Base-by-base conservation (phyloP, 2,888 invertebrate species). In the Andrena bucephala region DNA sequence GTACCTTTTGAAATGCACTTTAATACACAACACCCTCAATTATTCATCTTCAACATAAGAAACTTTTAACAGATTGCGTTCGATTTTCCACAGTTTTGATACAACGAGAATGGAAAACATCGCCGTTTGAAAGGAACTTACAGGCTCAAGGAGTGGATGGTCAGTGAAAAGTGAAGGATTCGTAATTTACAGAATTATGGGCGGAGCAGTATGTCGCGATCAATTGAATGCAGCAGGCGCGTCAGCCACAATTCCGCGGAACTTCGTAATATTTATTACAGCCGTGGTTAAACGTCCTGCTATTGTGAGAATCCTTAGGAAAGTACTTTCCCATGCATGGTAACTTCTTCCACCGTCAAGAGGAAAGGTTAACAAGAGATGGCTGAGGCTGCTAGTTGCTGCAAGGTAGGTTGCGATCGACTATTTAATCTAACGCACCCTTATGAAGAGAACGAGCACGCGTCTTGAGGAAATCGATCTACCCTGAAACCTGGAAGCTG, bases 311-410 rank as follows among this genome's bases (percentile, higher is more conserved):
- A 87, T 87, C 76, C 54, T 68, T 73, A 85, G 85, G 86, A 89
- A 90, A 89, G 87, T 75, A 79, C 85, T 90, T 91, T 91, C 91
- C 86, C 90, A 91, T 85, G 87, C 83, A 70, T 54, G 70, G 60
- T 69, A 69, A 74, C 67, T 59, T 75, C 60, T 73, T 79, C 69
- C 62, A 74, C 65, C 52, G 54, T 57, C 36, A 52, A 52, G 52
- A 75, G 76, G 65, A 87, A 89, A 89, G 81, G 85, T 89, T 84
- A 87, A 83, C 42, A 54, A 60, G 75, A 60, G 70, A 77, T 36
- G 62, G 48, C n/a, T 24, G 73, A 29, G 59, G 16, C 24, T 59
- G 68, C 52, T 48, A 16, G 76, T 76, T 83, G 48, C 33, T 77
- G 27, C 72, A 42, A 70, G n/a, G 10, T 36, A 48, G 48, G 16